Conservation (phyloP, 2,888 invertebrate species). For the Sphaerophoria taeniata region DNA sequence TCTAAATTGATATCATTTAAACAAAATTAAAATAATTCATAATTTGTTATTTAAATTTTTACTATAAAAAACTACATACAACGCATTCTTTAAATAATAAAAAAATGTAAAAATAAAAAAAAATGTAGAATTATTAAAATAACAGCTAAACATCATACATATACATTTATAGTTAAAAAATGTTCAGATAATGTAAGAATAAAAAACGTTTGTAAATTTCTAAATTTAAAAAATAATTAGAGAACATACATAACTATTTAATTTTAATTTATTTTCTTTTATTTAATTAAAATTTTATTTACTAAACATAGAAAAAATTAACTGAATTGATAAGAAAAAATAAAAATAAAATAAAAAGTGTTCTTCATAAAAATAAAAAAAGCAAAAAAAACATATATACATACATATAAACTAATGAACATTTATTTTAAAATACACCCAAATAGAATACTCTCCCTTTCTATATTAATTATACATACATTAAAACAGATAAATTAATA, state of each 20-base stretch:
- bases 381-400: constrained; percentile 5
- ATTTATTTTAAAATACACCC: constrained; percentile 62
- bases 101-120: constrained; percentile 10
- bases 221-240: not conserved
- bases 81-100: constrained; percentile 14
- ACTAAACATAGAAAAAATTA: constrained; percentile 42
- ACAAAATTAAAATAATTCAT: not conserved
- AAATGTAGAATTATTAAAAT: too few relatives aligned
- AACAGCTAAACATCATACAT: too few relatives aligned
- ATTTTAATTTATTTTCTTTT: too few relatives aligned
- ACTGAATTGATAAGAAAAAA: not conserved
- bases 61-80: constrained; percentile 3
- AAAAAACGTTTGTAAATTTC: constrained; percentile 11
- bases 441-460: constrained; percentile 63
- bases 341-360: constrained; percentile 47
- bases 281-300: too few relatives aligned
- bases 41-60: too few relatives aligned
- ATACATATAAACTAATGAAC: constrained; percentile 11
- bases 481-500: constrained; percentile 43
- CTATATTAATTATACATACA: constrained; percentile 56
- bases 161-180: too few relatives aligned
- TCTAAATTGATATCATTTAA: not conserved
- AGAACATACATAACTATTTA: constrained; percentile 3
- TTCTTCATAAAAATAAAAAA: constrained; percentile 50
- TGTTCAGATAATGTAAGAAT: not conserved